Evolutionary conservation across 2,113 vertebrate genomes (phyloP), one percentile per base, ranked within the genome.

Genomic region (Actenoides hombroni): DNA sequence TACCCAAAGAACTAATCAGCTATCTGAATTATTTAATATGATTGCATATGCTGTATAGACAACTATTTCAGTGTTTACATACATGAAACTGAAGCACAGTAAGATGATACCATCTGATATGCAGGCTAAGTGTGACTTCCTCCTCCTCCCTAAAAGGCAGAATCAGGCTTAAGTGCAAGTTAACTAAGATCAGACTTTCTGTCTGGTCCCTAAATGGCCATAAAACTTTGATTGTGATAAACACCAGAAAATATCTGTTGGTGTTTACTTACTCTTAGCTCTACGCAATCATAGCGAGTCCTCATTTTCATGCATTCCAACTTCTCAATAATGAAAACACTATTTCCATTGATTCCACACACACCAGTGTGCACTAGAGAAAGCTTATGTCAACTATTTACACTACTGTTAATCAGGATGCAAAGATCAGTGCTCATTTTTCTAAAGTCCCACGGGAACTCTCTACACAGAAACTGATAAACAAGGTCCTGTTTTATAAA

Each of bases 331-430:
- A 97, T 35, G 53, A 94, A 76, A 91, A 94, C 33, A 64, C 74
- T 81, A 71, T 83, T 44, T 15, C 56, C 51, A 77, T 84, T 28
- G 48, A 83, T 92, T 90, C 86, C 83, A 60, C 61, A 90, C 49
- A 80, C 12, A 61, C 7, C 33, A 76, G 67, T 93, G 86, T 25
- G 70, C 56, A 96, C 80, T 73, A 85, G 82, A 97, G 53, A 86
- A 92, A 94, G 77, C 49, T 83, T 94, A 23, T 75, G 59, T 78
- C 86, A 97, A 93, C 75, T 77, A 84, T 88, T 97, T 87, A 71
- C 57, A 54, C 16, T 68, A 64, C 70, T 65, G 35, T 39, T 90
- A 65, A 89, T 6, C 25, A 65, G 70, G 48, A 91, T 7, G 13
- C 17, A 64, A 42, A 68, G 48, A 94, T 73, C 74, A 33, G 69